These are phyloP conservation scores for Sphaerophoria taeniata DNA, from an alignment of 2,888 invertebrate genomes.

Conservation along the genomic window DNA sequence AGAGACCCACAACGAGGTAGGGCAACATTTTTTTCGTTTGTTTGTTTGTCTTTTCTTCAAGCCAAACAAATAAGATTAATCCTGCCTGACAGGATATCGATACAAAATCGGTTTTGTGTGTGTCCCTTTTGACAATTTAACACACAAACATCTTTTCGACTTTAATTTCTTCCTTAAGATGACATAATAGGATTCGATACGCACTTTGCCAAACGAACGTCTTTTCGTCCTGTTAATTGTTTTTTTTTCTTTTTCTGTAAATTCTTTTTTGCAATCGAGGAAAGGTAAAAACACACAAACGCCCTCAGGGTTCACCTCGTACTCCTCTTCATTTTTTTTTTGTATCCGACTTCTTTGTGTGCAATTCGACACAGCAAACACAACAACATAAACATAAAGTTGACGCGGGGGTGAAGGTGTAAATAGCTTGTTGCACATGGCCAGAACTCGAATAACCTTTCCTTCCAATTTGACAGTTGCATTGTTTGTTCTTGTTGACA, in stretches of 20 bases:
- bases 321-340: not conserved
- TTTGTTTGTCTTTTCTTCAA: not conserved
- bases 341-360: not conserved
- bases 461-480: slow-evolving; percentile 45
- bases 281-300: slow-evolving; percentile 55
- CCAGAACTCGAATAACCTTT: slow-evolving; percentile 50
- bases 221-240: slow-evolving; percentile 25
- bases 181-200: slow-evolving; percentile 74
- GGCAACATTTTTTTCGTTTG: not conserved
- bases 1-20: slow-evolving; percentile 66
- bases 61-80: slow-evolving; percentile 68
- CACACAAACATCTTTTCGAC: slow-evolving; percentile 46
- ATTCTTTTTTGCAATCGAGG: slow-evolving; percentile 45
- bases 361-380: not conserved
- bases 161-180: slow-evolving; percentile 52
- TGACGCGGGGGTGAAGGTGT: slow-evolving; percentile 62
- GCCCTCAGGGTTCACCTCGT: slow-evolving; percentile 63
- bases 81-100: slow-evolving; percentile 73
- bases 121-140: slow-evolving; percentile 56
- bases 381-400: slow-evolving; percentile 13
- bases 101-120: slow-evolving; percentile 69
- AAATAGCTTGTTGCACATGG: slow-evolving; percentile 71
- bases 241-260: slow-evolving; percentile 21
- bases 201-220: slow-evolving; percentile 57
- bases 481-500: not conserved